phyloP scores from a whole-genome alignment of 2,113 vertebrate genomes.

The Burhinus oedicnemus region DNA sequence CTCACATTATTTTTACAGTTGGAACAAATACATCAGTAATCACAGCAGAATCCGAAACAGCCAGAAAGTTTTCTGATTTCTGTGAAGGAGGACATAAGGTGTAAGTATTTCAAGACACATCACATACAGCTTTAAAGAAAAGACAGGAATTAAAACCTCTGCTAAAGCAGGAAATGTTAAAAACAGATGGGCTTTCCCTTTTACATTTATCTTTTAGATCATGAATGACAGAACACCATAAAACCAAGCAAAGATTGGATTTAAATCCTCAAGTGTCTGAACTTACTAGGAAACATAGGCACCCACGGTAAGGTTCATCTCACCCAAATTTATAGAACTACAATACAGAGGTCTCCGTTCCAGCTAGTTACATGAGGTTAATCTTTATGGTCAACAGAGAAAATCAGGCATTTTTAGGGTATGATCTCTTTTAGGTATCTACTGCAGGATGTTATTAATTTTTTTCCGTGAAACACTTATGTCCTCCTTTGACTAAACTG shows the following conservation, averaged over 20 bases:
- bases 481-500: neutral
- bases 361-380: neutral
- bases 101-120: neutral
- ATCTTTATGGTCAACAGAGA: neutral
- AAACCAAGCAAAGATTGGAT: neutral
- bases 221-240: neutral
- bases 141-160: neutral
- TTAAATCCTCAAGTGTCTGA: neutral
- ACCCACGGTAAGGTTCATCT: neutral
- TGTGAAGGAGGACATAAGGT: neutral
- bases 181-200: neutral
- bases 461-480: neutral
- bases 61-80: neutral
- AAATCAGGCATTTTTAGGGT: neutral
- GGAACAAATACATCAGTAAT: neutral
- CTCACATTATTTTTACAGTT: neutral
- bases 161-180: neutral
- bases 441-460: neutral
- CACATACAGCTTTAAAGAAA: neutral
- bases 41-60: neutral
- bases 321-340: neutral
- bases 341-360: neutral
- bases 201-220: neutral
- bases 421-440: neutral
- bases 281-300: neutral